Evolutionary conservation across 2,113 vertebrate genomes (phyloP), one percentile per base, ranked within the genome.

Genomic region (Neomonachus schauinslandi): DNA sequence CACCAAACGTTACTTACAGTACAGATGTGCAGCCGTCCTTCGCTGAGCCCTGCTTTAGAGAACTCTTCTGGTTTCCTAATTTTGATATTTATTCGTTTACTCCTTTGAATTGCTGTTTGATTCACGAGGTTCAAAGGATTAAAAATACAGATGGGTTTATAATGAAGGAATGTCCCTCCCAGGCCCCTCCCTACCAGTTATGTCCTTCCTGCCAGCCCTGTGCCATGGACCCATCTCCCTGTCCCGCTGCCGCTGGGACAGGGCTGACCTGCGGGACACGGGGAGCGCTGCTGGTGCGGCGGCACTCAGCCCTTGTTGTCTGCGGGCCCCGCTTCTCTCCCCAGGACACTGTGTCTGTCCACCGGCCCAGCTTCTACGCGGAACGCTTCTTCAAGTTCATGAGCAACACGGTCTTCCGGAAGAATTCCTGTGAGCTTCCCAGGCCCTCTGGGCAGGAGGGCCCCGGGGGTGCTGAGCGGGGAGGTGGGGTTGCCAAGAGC

Each of bases 311-410:
- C 3, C 28, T 22, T 19, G 91, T 46, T 16, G 14, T 51, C 77
- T 55, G 36, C 0, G 21, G 51, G 42, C 12, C 84, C 33, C 19
- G 31, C 88, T 97, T 95, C 93, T 92, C 49, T 98, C 98, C 97
- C 91, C 97, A 99, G 99, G 99, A 99, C 98, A 99, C 99, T 0
- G 99, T 99, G 53, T 99, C 99, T 0, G 99, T 99, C 61, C 99
- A 99, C 98, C 99, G 99, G 93, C 99, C 99, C 7, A 99, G 99
- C 98, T 99, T 99, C 98, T 99, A 99, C 1, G 99, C 99, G 0
- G 99, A 99, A 79, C 99, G 99, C 91, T 99, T 99, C 98, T 99
- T 99, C 99, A 99, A 99, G 98, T 99, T 99, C 98, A 99, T 99
- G 99, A 99, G 99, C 98, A 99, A 98, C 98, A 99, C 98, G 0